Percentiles rank a stretch among this genome's conserved stretches.
Conservation (phyloP, 1,140 invertebrate species). For the Andrena cerasifolii region DNA sequence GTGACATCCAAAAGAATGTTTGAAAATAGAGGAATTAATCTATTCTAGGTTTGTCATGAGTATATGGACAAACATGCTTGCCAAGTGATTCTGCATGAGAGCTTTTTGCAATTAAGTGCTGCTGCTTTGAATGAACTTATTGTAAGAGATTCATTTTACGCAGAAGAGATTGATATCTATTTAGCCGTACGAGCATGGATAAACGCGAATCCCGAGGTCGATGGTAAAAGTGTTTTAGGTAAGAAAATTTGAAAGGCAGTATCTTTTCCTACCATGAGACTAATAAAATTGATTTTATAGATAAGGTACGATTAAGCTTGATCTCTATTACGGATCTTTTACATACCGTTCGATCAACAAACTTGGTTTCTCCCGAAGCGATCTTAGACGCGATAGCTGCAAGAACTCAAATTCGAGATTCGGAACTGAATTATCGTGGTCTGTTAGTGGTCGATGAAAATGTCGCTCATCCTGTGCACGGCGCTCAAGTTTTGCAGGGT, state of each 20-base stretch:
- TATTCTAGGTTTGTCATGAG: slow-evolving; percentile 85
- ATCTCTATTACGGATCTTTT: slow-evolving; percentile 94
- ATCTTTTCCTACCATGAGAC: slow-evolving; percentile 13
- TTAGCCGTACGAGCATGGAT: slow-evolving; percentile 93
- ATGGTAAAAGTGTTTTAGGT: slow-evolving; percentile 82
- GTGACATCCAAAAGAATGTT: neutral
- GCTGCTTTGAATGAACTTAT: slow-evolving; percentile 92
- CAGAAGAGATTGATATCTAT: slow-evolving; percentile 97
- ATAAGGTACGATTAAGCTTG: slow-evolving; percentile 90
- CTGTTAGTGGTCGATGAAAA: slow-evolving; percentile 94
- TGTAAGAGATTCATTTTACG: slow-evolving; percentile 96
- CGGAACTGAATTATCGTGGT: slow-evolving; percentile 91
- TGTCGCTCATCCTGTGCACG: slow-evolving; percentile 90
- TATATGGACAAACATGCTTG: slow-evolving; percentile 95
- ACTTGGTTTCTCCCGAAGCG: slow-evolving; percentile 92
- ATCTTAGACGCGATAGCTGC: slow-evolving; percentile 97
- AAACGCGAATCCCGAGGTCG: slow-evolving; percentile 87
- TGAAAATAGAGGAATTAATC: slow-evolving; percentile 33
- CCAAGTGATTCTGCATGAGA: slow-evolving; percentile 92
- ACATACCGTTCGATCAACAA: slow-evolving; percentile 92
- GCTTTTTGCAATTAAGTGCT: slow-evolving; percentile 92
- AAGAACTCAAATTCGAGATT: slow-evolving; percentile 89
- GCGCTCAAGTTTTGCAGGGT: slow-evolving; percentile 92
- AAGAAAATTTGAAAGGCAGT: slow-evolving; percentile 27
- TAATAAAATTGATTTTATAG: slow-evolving; percentile 67